Base-by-base conservation (phyloP, 2,888 invertebrate species). In the Drosophila atroscutellata region DNA sequence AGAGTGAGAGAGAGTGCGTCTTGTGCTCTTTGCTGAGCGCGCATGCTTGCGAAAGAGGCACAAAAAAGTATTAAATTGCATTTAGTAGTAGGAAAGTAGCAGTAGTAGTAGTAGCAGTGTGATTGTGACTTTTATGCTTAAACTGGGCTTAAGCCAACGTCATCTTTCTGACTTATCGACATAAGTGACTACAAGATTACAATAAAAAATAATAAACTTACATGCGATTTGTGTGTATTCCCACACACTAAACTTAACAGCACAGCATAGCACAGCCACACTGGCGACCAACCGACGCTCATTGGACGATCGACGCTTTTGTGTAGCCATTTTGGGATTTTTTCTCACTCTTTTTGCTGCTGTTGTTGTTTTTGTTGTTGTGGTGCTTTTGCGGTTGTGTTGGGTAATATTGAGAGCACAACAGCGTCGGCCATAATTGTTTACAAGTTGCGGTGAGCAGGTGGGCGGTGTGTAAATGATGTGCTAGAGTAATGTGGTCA, bases 351-450 rank as follows among this genome's bases (percentile, higher is more conserved):
- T 62, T 62, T 60, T 69, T 73, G 67, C 72, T 74, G 72, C 70
- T 81, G 59, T 74, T 81, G 63, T 37, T 67, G 51, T 51, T 67
- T 68, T 69, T 72, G 63, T 57, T 82, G 62, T 26, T 65, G 68
- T 65, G 58, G 45, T 15, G 45, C 24, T 45, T 76, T 72, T 78
- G 75, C 75, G 81, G 66, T 52, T 73, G 81, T 75, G 68, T 75
- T 82, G 79, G 61, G 62, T 49, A 71, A 81, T 71, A 73, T 77
- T 70, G 88, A 69, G 84, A 87, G 88, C 85, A 63, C 65, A 80
- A 75, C 91, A 76, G 90, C 91, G 90, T 88, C 90, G 80, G 91
- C 91, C 91, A 90, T 91, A 86, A 90, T 91, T 90, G 88, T 89
- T 90, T 84, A 90, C 81, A 90, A 81, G 72, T 74, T 78, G 74